Conservation (phyloP, 2,888 invertebrate genomes). For the Rhingia campestris region DNA sequence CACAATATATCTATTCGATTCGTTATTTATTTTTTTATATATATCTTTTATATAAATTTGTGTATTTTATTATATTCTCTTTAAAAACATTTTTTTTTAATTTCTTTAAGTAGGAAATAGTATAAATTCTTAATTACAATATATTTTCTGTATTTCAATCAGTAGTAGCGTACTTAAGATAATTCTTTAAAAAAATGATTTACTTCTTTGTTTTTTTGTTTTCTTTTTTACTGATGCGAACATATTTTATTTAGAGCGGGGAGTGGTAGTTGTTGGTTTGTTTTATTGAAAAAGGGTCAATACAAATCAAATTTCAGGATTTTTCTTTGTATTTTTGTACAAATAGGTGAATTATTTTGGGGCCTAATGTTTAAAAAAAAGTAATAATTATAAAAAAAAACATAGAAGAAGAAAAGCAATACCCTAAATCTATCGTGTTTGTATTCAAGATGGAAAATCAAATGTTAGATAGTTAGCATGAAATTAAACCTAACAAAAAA, state of each 20-base stretch:
- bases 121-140: slow-evolving; percentile 63
- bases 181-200: slow-evolving; percentile 15
- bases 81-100: slow-evolving; percentile 7
- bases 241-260: slow-evolving; percentile 16
- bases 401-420: slow-evolving; percentile 32
- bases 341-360: slow-evolving; percentile 61
- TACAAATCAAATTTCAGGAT: slow-evolving; percentile 60
- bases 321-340: slow-evolving; percentile 69
- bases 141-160: slow-evolving; percentile 58
- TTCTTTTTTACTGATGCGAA: not conserved
- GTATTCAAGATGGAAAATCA: slow-evolving; percentile 45
- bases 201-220: slow-evolving; percentile 1
- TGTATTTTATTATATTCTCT: slow-evolving; percentile 41
- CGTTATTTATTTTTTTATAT: slow-evolving; percentile 52
- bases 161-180: slow-evolving; percentile 56
- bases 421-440: slow-evolving; percentile 30
- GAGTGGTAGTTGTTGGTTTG: slow-evolving; percentile 26
- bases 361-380: slow-evolving; percentile 8
- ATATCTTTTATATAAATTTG: slow-evolving; percentile 37
- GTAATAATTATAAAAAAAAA: slow-evolving; percentile 47
- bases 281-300: slow-evolving; percentile 23
- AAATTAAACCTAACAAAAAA: slow-evolving; percentile 39
- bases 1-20: slow-evolving; percentile 70
- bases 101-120: slow-evolving; percentile 65
- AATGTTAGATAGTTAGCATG: slow-evolving; percentile 23